A percentile compares a stretch with the other conserved stretches of the same genome.
These are phyloP conservation scores for Peromyscus polionotus DNA, from an alignment of 2,113 vertebrate genomes.

Conservation along the genomic window DNA sequence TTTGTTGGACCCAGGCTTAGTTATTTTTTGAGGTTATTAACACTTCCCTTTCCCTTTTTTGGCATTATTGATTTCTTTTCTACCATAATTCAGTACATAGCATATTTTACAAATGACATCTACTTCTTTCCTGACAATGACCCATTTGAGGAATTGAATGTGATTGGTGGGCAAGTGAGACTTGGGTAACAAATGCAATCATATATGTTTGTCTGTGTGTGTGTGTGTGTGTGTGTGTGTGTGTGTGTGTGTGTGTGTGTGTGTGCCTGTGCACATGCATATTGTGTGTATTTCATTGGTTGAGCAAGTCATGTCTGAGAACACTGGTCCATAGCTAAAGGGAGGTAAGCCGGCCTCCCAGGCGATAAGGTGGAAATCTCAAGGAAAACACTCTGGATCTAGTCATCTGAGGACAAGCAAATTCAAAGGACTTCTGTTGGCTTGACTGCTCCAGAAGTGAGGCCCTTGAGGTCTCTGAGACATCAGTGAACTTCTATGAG, in stretches of 20 bases:
- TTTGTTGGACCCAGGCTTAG: neutral
- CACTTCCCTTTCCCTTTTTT: neutral
- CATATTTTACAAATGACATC: neutral
- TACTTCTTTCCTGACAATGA: neutral
- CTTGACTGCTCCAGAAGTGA: neutral
- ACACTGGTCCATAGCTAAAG: neutral
- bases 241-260: neutral
- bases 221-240: neutral
- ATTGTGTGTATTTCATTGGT: neutral
- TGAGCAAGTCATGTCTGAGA: neutral
- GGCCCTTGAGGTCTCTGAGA: neutral
- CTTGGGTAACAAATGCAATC: neutral
- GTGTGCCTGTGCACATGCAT: neutral
- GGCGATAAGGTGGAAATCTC: neutral
- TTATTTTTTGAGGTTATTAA: neutral
- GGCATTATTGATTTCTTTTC: neutral
- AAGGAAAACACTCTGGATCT: neutral
- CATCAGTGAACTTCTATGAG: neutral
- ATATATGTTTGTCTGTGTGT: neutral
- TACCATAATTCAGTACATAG: neutral
- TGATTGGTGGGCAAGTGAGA: neutral
- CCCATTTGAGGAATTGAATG: neutral
- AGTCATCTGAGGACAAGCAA: neutral
- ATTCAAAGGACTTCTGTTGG: neutral
- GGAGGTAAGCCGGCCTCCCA: neutral